Percentiles rank a stretch among this genome's conserved stretches.
Evolutionary conservation across 2,113 vertebrate species (phyloP).

Genomic region (Limanda limanda): DNA sequence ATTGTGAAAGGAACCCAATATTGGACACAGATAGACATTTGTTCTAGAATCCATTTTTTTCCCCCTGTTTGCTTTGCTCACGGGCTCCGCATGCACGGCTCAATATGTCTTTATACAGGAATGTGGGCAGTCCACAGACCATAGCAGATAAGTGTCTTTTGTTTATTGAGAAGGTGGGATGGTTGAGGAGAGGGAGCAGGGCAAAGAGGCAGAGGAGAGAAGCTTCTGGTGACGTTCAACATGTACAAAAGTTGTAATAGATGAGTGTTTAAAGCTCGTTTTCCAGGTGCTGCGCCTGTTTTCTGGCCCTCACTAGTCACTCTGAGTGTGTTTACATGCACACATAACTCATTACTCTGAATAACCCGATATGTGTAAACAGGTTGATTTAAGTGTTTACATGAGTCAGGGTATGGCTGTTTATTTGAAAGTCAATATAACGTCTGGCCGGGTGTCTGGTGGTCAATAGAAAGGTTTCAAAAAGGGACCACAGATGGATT

Average conservation of each 20-base stretch:
- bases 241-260: slow-evolving; percentile 1
- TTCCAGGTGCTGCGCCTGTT: slow-evolving; percentile 12
- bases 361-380: slow-evolving; percentile 18
- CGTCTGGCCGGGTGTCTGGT: neutral
- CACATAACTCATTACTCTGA: slow-evolving; percentile 14
- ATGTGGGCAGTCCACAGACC: slow-evolving; percentile 35
- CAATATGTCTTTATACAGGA: slow-evolving; percentile 50
- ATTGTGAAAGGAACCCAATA: slow-evolving; percentile 48
- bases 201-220: slow-evolving; percentile 14
- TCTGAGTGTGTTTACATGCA: slow-evolving; percentile 9
- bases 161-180: slow-evolving; percentile 44
- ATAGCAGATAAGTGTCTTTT: slow-evolving; percentile 51
- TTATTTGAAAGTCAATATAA: slow-evolving; percentile 14
- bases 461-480: neutral
- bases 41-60: slow-evolving; percentile 43
- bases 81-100: neutral
- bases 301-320: neutral
- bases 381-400: slow-evolving; percentile 12
- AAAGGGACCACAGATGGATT: neutral
- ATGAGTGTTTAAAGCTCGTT: slow-evolving; percentile 22
- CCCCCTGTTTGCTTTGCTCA: slow-evolving; percentile 28
- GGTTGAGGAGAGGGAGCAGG: neutral
- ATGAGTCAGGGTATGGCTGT: slow-evolving; percentile 7
- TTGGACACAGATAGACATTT: slow-evolving; percentile 61
- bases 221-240: slow-evolving; percentile 5